Evolutionary conservation across 1,140 invertebrate genomes (phyloP).

Genomic region (Drosophila bocqueti): DNA sequence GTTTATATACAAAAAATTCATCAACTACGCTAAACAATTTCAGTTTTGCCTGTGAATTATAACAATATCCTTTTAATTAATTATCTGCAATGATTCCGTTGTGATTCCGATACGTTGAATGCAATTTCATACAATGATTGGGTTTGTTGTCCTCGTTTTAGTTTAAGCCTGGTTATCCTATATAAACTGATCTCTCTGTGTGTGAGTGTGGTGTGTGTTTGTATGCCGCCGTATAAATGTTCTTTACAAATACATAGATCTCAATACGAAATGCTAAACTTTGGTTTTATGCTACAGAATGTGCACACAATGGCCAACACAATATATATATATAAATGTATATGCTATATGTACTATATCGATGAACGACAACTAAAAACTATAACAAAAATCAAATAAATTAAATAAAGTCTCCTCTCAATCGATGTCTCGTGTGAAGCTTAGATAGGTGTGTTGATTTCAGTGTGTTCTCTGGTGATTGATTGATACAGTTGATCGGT

Average conservation of each 20-base stretch:
- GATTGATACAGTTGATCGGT: constrained; percentile 26
- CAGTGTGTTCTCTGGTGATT: constrained; percentile 22
- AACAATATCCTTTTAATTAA: constrained; percentile 74
- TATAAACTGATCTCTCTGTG: constrained; percentile 40
- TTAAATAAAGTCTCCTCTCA: constrained; percentile 63
- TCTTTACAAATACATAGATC: constrained; percentile 72
- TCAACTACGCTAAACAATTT: constrained; percentile 82
- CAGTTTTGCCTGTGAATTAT: constrained; percentile 71
- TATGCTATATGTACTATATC: constrained; percentile 54
- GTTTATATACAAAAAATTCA: constrained; percentile 80
- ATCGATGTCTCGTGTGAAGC: constrained; percentile 37
- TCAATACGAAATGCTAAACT: constrained; percentile 81
- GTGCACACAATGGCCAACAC: constrained; percentile 82
- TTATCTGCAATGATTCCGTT: constrained; percentile 67
- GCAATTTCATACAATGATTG: constrained; percentile 81
- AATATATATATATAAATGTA: constrained; percentile 37
- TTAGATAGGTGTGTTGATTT: constrained; percentile 35
- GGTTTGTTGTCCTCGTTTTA: constrained; percentile 24
- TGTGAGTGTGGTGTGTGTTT: constrained; percentile 35
- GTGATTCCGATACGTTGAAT: constrained; percentile 70
- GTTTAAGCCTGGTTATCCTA: constrained; percentile 44
- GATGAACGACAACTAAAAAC: constrained; percentile 58
- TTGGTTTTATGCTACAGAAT: constrained; percentile 82
- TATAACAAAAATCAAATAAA: constrained; percentile 75
- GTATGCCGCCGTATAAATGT: constrained; percentile 60